A percentile compares a stretch with the other conserved stretches of the same genome.
Evolutionary conservation across 1,140 invertebrate species (phyloP).

Genomic region (Bradynema listronoti): DNA sequence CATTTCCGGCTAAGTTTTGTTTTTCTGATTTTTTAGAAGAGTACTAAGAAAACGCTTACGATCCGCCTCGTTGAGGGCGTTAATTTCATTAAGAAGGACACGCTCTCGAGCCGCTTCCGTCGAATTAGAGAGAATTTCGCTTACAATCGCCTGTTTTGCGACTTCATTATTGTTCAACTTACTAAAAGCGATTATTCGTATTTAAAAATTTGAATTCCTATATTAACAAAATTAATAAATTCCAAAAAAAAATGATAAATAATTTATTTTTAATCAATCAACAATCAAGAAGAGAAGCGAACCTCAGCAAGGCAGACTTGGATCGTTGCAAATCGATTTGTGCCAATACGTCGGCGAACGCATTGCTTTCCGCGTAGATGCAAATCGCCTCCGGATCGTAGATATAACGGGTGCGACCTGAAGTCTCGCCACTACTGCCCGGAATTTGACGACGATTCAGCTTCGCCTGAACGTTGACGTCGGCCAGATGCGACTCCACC

Average conservation of each 20-base stretch:
- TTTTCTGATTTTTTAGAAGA: too few species aligned
- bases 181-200: background rate
- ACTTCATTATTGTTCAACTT: background rate
- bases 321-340: slow-evolving; percentile 19
- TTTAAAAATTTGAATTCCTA: background rate
- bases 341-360: slow-evolving; percentile 30
- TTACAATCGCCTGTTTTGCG: background rate
- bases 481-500: slow-evolving; percentile 37
- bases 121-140: slow-evolving; percentile 8
- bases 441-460: slow-evolving; percentile 1
- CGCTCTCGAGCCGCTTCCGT: background rate
- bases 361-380: slow-evolving; percentile 35
- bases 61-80: too few species aligned
- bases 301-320: slow-evolving; percentile 24
- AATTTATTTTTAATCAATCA: background rate
- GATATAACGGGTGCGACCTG: slow-evolving; percentile 27
- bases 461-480: slow-evolving; percentile 21
- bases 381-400: slow-evolving; percentile 30
- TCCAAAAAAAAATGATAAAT: background rate
- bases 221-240: background rate
- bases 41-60: too few species aligned
- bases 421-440: slow-evolving; percentile 5
- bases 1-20: too few species aligned
- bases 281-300: slow-evolving; percentile 10
- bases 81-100: too few species aligned